phyloP scores from a whole-genome alignment of 2,113 vertebrate genomes.

The Passer montanus region DNA sequence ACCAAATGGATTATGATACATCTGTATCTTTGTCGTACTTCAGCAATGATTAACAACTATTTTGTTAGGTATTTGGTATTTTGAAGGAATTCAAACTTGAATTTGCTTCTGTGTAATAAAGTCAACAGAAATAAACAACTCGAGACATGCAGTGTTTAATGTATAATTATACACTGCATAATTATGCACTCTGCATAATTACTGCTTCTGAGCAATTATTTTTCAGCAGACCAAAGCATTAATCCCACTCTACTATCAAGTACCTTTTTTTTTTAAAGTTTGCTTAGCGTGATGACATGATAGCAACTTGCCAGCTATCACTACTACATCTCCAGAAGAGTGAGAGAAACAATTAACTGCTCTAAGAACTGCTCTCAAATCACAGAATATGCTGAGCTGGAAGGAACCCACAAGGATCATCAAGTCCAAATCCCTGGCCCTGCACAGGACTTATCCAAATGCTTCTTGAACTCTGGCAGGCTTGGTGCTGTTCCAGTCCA shows the following conservation, averaged over 20 bases:
- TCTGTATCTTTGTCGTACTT: neutral
- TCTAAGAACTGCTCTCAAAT: neutral
- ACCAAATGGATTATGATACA: neutral
- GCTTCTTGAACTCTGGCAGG: neutral
- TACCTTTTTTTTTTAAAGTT: neutral
- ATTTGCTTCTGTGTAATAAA: neutral
- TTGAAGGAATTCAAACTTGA: neutral
- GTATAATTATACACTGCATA: neutral
- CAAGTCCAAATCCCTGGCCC: neutral
- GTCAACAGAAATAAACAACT: neutral
- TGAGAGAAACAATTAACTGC: neutral
- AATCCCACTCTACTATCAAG: neutral
- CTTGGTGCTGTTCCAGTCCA: neutral
- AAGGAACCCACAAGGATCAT: neutral
- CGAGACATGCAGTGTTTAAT: neutral
- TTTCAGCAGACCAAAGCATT: neutral
- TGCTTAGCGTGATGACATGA: neutral
- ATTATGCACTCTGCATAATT: neutral
- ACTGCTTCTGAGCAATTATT: neutral
- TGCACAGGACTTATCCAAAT: neutral
- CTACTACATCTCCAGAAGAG: neutral
- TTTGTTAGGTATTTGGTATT: neutral
- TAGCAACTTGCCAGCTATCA: rapidly evolving
- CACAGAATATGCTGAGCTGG: neutral
- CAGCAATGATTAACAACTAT: neutral